These are phyloP conservation scores for Neodontobutis hainanensis DNA, from an alignment of 2,113 vertebrate genomes.

Conservation along the genomic window DNA sequence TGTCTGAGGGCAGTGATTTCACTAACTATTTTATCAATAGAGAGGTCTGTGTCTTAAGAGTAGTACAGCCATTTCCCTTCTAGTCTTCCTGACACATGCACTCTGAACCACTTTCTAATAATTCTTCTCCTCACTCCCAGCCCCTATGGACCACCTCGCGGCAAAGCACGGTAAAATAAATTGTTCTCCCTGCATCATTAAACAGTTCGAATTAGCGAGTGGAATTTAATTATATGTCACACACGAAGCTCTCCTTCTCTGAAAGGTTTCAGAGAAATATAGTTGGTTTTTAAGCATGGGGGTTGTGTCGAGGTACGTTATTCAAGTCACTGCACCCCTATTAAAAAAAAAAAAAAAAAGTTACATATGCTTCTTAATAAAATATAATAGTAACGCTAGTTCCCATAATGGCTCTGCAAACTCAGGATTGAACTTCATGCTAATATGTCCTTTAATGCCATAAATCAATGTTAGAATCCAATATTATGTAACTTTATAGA, in stretches of 20 bases:
- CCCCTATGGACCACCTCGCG: slow-evolving; percentile 59
- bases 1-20: background rate
- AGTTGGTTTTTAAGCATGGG: slow-evolving; percentile 53
- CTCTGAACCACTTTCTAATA: slow-evolving; percentile 50
- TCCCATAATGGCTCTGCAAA: too few relatives aligned
- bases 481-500: too few relatives aligned
- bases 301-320: slow-evolving; percentile 68
- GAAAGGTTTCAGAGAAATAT: slow-evolving; percentile 67
- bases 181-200: slow-evolving; percentile 77
- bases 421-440: too few relatives aligned
- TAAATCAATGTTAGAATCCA: too few relatives aligned
- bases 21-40: background rate
- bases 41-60: slow-evolving; percentile 35
- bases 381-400: slow-evolving; percentile 16
- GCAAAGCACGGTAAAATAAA: slow-evolving; percentile 68
- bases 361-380: slow-evolving; percentile 21
- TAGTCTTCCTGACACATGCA: slow-evolving; percentile 38
- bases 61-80: slow-evolving; percentile 23
- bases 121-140: slow-evolving; percentile 46
- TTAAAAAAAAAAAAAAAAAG: slow-evolving; percentile 49
- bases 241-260: slow-evolving; percentile 65
- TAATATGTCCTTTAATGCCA: too few relatives aligned
- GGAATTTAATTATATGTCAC: slow-evolving; percentile 76
- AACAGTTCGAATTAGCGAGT: slow-evolving; percentile 77
- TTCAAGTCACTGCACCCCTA: slow-evolving; percentile 61